Conservation (phyloP, 2,797 vertebrate species). For the Microctenopoma lineatum region DNA sequence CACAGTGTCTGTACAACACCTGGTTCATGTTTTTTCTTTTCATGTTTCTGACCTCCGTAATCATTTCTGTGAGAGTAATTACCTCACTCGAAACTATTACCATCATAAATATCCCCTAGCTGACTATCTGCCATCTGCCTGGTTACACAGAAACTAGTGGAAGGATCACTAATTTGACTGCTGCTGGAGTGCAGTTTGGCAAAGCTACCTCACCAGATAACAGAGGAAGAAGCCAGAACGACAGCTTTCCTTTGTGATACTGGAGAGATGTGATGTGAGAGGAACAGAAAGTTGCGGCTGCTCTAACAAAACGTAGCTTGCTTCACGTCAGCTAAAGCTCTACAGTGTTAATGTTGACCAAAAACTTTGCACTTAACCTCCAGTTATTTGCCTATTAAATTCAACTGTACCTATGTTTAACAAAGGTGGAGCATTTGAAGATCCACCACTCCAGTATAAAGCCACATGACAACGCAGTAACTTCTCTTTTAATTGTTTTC, state of each 20-base stretch:
- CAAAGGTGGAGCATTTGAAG: not conserved
- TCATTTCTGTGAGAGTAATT: not conserved
- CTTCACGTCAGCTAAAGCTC: not conserved
- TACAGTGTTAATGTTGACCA: not conserved
- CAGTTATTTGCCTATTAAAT: not conserved
- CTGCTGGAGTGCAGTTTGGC: not conserved
- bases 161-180: too few relatives aligned
- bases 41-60: too few relatives aligned
- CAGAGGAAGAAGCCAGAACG: slow-evolving; percentile 21
- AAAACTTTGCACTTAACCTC: not conserved
- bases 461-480: not conserved
- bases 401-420: not conserved
- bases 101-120: not conserved
- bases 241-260: not conserved
- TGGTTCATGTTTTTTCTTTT: too few relatives aligned
- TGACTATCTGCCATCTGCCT: not conserved
- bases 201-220: not conserved
- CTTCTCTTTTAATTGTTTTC: not conserved
- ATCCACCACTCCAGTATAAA: not conserved
- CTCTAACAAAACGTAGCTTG: not conserved
- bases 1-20: too few relatives aligned
- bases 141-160: not conserved
- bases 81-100: not conserved
- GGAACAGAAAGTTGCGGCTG: not conserved
- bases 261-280: not conserved